Conservation (phyloP, 2,113 vertebrate genomes). For the Erythrolamprus reginae region DNA sequence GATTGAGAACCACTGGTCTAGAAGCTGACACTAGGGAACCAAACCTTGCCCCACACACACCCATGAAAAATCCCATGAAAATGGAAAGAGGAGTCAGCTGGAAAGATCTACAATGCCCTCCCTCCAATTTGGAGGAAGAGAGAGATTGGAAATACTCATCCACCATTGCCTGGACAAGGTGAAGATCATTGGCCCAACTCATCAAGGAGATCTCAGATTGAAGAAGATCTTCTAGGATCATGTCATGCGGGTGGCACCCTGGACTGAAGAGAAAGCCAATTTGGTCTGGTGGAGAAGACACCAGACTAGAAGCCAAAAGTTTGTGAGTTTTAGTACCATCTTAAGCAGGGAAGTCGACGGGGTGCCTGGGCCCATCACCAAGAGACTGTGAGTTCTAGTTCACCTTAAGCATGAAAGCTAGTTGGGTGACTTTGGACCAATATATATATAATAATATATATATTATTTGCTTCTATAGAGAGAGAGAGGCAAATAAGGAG, state of each 20-base stretch:
- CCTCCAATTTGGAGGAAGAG: background rate
- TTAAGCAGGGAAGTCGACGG: too few species aligned
- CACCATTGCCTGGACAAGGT: background rate
- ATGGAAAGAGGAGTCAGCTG: background rate
- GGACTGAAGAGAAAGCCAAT: too few species aligned
- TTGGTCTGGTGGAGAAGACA: background rate
- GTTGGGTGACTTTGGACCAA: background rate
- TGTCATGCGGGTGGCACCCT: too few species aligned
- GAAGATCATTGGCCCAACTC: background rate
- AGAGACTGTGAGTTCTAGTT: too few species aligned
- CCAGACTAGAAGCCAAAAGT: background rate
- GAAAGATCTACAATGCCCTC: background rate
- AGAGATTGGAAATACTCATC: background rate
- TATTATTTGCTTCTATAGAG: too few species aligned
- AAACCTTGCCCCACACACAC: background rate
- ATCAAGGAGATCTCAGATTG: background rate
- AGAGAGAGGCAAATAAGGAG: too few species aligned
- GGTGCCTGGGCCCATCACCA: too few species aligned
- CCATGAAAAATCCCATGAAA: background rate
- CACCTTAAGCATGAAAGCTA: background rate
- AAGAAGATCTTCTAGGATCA: background rate
- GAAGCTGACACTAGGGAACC: background rate
- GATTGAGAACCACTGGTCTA: too few species aligned
- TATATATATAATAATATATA: too few species aligned
- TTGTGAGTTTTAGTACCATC: background rate